These are phyloP conservation scores for Leptinotarsa undecemlineata DNA, from an alignment of 1,140 invertebrate genomes.

Conservation along the genomic window DNA sequence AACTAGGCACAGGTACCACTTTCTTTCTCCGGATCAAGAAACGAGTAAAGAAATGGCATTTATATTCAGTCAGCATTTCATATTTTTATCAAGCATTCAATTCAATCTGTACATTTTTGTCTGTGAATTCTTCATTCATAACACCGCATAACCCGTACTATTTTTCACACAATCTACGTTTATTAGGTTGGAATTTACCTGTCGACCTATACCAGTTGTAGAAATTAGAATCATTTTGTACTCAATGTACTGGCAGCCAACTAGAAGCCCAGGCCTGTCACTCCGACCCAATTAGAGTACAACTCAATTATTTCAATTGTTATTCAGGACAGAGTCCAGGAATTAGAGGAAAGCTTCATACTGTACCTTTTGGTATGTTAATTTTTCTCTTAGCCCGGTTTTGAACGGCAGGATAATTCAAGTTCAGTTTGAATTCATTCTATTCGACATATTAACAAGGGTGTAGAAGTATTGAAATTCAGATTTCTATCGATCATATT, in stretches of 20 bases:
- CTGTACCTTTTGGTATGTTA: background rate
- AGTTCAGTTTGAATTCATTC: too few species aligned
- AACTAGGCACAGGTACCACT: too few species aligned
- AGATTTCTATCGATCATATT: too few species aligned
- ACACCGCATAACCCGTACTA: background rate
- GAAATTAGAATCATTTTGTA: background rate
- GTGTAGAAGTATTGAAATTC: too few species aligned
- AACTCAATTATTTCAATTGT: constrained; percentile 2
- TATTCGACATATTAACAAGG: too few species aligned
- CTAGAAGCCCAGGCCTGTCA: background rate
- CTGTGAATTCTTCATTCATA: background rate
- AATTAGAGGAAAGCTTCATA: background rate
- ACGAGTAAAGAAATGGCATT: too few species aligned
- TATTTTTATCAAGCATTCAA: background rate
- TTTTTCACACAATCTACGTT: background rate
- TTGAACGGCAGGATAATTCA: too few species aligned
- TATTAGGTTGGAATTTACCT: background rate
- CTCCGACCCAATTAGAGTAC: background rate
- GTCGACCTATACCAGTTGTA: background rate
- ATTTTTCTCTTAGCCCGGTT: too few species aligned
- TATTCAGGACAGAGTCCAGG: background rate
- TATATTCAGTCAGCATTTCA: too few species aligned
- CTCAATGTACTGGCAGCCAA: background rate
- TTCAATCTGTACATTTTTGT: background rate
- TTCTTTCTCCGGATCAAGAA: too few species aligned